Base-by-base conservation (phyloP, 2,797 vertebrate genomes). In the Brachyrhaphis roseni region DNA sequence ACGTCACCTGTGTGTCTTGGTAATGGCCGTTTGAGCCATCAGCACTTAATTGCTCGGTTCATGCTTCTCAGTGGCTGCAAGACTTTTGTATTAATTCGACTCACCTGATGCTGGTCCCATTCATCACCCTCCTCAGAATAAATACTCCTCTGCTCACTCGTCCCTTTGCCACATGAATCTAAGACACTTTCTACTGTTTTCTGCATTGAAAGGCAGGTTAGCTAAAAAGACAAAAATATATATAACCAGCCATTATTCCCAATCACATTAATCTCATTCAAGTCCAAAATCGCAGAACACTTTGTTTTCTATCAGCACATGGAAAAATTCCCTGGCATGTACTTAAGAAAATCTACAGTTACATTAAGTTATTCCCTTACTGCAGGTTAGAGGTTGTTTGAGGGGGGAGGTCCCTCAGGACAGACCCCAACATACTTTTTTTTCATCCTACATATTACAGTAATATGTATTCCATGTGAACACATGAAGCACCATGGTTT, bases 391-490 rank as follows among this genome's bases (percentile, higher is more conserved):
- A 92, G 89, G 91, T 94, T 91, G 90, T 94, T 93, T 95, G n/a
- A 73, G 53, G 53, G 34, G 39, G 92, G 89, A 89, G 89, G 89
- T 89, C 91, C 90, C 92, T 2, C 41, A 85, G 91, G 93, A 90
- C 80, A 20, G 79, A 88, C 89, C 85, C 87, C 82, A 76, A 91
- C 93, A 89, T 95, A 90, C 90, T 92, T 93, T 94, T 94, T 34
- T 93, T 94, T 93, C 87, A 93, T 93, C 88, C 86, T 94, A 91
- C 92, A 95, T 90, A 86, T 95, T 94, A 92, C 94, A 94, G 93
- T 95, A 95, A 95, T 95, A 95, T 90, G 88, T 91, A 92, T 94
- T 95, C 93, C 94, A 95, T 92, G 90, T 93, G 93, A 95, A 90
- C 87, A 86, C 83, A 86, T 86, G 90, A 93, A 88, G 89, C 91